Evolutionary conservation across 2,113 vertebrate genomes (phyloP), one percentile per base, ranked within the genome.

Genomic region (Tylochromis polylepis): DNA sequence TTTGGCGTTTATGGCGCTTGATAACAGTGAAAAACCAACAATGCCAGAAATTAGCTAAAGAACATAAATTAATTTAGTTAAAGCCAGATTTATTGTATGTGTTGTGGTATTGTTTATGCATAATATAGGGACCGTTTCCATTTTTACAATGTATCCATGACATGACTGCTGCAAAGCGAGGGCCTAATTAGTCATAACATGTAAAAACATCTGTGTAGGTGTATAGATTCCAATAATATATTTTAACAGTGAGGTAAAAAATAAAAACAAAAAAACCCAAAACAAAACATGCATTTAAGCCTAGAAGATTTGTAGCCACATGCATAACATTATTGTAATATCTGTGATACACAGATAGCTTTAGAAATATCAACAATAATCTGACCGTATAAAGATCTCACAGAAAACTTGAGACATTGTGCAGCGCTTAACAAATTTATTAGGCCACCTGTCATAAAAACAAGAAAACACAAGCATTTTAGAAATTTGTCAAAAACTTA

Each of bases 401-500:
- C 20, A 22, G 8, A 11, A 56, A 56, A n/a, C 18, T 5, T 55
- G 10, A 55, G 6, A 22, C 8, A 11, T 11, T 22, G 53, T 56
- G 51, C 51, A 53, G 51, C 18, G 2, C 51, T 51, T 53, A 20
- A 53, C 8, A 53, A 8, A 8, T 20, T 53, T 20, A 8, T 53
- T 53, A 53, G 49, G 9, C 3, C 18, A 53, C 3, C 49, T 53
- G 18, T 53, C 8, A 53, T 53, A 15, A 53, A 53, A 53, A 53
- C 8, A 51, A 51, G 16, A 51, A 51, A 7, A 51, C 49, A 20
- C 18, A 8, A 16, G n/a, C n/a, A n/a, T n/a, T 16, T 8, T 49
- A 16, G 6, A 49, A 12, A 16, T 46, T 12, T 49, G 16, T 34
- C 5, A 49, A 49, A 10, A 49, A 0, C 14, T 6, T 29, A 0